Evolutionary conservation across 1,140 invertebrate species (phyloP), one percentile per base, ranked within the genome.

Genomic region (Heliconius melpomene): DNA sequence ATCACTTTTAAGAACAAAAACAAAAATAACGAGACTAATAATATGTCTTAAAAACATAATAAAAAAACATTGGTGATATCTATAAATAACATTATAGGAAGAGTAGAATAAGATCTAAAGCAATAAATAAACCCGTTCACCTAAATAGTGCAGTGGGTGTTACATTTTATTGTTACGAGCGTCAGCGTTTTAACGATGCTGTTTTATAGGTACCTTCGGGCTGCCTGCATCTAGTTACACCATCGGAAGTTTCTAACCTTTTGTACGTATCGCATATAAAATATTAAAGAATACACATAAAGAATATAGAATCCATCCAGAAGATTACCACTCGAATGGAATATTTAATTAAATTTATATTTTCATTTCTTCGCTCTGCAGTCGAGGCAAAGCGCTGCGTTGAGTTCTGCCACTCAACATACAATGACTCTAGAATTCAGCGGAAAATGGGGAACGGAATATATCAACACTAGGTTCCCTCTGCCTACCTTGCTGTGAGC

Each of bases 141-240:
- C 74, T 73, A 80, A 80, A 80, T 80, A 80, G 75, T 80, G 60
- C 79, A 72, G 76, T 77, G 60, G 66, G 70, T 77, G 76, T 77
- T 72, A 72, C n/a, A 52, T 77, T 77, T 77, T 72, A 77, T 77
- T 77, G 46, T 77, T 77, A 77, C 76, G 76, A 77, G 18, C 76
- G 76, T 29, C 60, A 66, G 60, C 26, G 26, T 66, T 60, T 77
- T 77, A 77, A 77, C 75, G 57, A 77, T 77, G 40, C 75, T 77
- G 40, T 40, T 77, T 77, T 77, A 77, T 77, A 29, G 60, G 74
- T 26, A 23, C 16, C 74, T 75, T 20, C 26, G 60, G 60, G 60
- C 60, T 70, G 75, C 60, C 38, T 77, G 75, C 38, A 77, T 77
- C 60, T 77, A 40, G 60, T 46, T 70, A 70, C 38, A 70, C 23